Conservation (phyloP, 1,140 invertebrate genomes). For the Sycophila sp. region DNA sequence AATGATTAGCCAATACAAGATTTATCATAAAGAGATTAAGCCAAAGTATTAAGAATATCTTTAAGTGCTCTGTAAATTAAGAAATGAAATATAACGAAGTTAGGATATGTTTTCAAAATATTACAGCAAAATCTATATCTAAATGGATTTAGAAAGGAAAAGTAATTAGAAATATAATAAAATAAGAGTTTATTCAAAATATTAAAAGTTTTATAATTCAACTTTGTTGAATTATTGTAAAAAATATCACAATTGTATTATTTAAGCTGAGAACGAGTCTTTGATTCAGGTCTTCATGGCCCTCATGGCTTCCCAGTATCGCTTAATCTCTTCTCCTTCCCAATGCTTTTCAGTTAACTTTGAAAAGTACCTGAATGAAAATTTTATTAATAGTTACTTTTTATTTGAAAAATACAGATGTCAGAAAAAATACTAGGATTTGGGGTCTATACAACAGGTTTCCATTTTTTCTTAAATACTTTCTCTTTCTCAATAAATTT, state of each 20-base stretch:
- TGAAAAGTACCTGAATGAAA: constrained; percentile 59
- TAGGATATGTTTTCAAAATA: too few relatives aligned
- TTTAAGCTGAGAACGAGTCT: not conserved
- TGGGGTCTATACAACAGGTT: not conserved
- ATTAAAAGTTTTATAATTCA: too few relatives aligned
- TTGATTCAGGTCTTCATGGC: constrained; percentile 37
- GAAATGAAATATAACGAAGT: too few relatives aligned
- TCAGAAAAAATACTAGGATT: not conserved
- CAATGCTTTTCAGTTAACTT: constrained; percentile 61
- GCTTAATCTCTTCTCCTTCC: constrained; percentile 65
- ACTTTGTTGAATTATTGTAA: not conserved
- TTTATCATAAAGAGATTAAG: too few relatives aligned
- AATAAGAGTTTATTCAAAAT: not conserved
- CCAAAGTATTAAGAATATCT: constrained; percentile 4
- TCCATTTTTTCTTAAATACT: not conserved
- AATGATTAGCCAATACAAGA: too few relatives aligned
- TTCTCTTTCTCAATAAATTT: not conserved
- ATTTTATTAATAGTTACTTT: constrained; percentile 20
- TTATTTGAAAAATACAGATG: constrained; percentile 16
- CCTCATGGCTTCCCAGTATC: constrained; percentile 45
- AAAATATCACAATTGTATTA: not conserved
- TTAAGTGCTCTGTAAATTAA: too few relatives aligned
- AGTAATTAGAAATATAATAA: not conserved
- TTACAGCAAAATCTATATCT: too few relatives aligned
- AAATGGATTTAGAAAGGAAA: not conserved